These are phyloP conservation scores for Augochlorella aurata DNA, from an alignment of 2,888 invertebrate genomes.

Conservation along the genomic window DNA sequence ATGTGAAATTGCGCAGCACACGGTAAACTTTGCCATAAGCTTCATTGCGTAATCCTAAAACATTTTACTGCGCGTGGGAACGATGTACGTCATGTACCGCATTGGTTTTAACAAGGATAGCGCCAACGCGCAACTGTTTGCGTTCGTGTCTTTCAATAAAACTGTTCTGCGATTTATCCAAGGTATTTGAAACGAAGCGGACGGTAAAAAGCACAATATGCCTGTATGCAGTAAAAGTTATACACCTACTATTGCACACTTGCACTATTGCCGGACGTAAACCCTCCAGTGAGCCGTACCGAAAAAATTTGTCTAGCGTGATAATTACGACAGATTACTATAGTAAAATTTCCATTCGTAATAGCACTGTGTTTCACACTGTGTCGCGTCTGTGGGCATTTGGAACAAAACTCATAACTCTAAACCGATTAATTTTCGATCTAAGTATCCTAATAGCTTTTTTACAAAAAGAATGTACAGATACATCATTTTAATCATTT, in stretches of 20 bases:
- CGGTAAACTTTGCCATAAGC: conserved; percentile 56
- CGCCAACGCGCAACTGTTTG: conserved; percentile 20
- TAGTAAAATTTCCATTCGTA: no score
- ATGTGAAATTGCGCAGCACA: conserved; percentile 57
- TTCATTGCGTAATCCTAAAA: conserved; percentile 63
- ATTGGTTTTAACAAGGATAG: conserved; percentile 60
- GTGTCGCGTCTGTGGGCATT: no score
- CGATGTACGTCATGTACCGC: conserved; percentile 64
- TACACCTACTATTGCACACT: not conserved
- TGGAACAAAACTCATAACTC: no score
- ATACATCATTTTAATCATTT: no score
- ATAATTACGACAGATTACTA: no score
- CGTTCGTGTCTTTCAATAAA: conserved; percentile 40
- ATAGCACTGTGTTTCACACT: no score
- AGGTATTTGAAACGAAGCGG: conserved; percentile 3
- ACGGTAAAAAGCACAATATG: not conserved
- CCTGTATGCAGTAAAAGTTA: not conserved
- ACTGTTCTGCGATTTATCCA: conserved; percentile 31
- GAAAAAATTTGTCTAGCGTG: no score
- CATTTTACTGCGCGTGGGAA: conserved; percentile 69
- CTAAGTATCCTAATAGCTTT: no score
- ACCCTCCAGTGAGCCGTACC: no score
- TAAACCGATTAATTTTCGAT: no score
- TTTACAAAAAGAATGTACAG: no score
- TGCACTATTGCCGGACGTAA: not conserved